Evolutionary conservation across 2,113 vertebrate species (phyloP), one percentile per base, ranked within the genome.

Genomic region (Dipodomys ordii): DNA sequence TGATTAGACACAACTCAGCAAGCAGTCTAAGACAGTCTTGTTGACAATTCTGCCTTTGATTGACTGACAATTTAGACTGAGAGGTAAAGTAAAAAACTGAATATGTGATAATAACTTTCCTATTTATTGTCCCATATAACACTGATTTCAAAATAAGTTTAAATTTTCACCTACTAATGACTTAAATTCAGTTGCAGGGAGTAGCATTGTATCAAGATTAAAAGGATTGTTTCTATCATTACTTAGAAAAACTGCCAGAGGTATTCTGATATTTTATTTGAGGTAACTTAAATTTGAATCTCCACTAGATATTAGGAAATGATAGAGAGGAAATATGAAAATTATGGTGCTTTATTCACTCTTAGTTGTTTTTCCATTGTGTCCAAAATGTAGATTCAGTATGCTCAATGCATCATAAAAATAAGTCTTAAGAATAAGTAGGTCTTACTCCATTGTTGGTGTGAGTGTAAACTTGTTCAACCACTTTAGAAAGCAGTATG

Each of bases 191-290:
- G 7, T 57, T 74, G 7, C 57, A 18, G 23, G 27, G 2, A 27
- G 79, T 67, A 83, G 6, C 53, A 57, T 57, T 57, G 53, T 73
- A 8, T 85, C 86, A 86, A 15, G 1, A 72, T 60, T 49, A 53
- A 83, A 3, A n/a, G 53, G 23, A 62, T 35, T 39, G 25, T 0
- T 28, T 13, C 25, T 10, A 84, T 86, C 44, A 15, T 72, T 87
- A 19, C 39, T 49, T 78, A 23, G 30, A 84, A 80, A 87, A 27
- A 16, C 78, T 65, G 2, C 46, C 49, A 91, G n/a, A 92, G 18
- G 39, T 30, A 57, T 72, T 87, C 28, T 76, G 5, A 69, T 91
- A 76, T 82, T 74, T 87, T 93, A 9, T 80, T 84, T 93, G 77
- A n/a, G 39, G 8, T 53, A 72, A 27, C 16, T 87, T 71, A 86